A percentile compares a stretch with the other conserved stretches of the same genome.
These are phyloP conservation scores for Telmatherina bonti DNA, from an alignment of 2,797 vertebrate genomes.

Conservation along the genomic window DNA sequence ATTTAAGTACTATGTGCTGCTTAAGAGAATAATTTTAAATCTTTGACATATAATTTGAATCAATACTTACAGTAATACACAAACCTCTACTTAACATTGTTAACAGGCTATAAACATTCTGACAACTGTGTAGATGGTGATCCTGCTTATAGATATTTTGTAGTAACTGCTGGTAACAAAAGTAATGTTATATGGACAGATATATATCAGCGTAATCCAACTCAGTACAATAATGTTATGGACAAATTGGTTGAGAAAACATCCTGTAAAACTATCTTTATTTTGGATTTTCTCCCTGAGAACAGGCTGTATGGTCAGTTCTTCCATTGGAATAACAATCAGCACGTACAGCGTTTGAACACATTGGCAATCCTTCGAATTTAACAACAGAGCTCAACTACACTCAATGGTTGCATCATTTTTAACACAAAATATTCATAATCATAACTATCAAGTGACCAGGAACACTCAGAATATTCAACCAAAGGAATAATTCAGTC, in stretches of 20 bases:
- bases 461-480: not conserved
- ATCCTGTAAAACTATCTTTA: slow-evolving; percentile 40
- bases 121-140: slow-evolving; percentile 15
- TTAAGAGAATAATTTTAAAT: not conserved
- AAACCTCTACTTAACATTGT: not conserved
- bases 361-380: not conserved
- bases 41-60: not conserved
- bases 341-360: slow-evolving; percentile 9
- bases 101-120: slow-evolving; percentile 21
- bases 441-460: not conserved
- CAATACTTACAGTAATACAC: not conserved
- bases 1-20: no score
- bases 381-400: not conserved
- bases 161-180: no score
- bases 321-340: slow-evolving; percentile 5
- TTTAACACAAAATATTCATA: slow-evolving; percentile 3
- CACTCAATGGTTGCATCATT: not conserved
- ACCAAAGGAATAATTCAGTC: not conserved
- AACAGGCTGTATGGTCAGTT: slow-evolving; percentile 1
- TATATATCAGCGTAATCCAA: not conserved
- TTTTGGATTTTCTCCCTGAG: slow-evolving; percentile 37
- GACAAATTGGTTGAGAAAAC: not conserved
- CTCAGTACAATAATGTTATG: not conserved
- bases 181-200: no score
- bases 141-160: slow-evolving; percentile 5